Percentiles rank a stretch among this genome's conserved stretches.
Evolutionary conservation across 2,113 vertebrate genomes (phyloP).

Genomic region (Oryzias javanicus): DNA sequence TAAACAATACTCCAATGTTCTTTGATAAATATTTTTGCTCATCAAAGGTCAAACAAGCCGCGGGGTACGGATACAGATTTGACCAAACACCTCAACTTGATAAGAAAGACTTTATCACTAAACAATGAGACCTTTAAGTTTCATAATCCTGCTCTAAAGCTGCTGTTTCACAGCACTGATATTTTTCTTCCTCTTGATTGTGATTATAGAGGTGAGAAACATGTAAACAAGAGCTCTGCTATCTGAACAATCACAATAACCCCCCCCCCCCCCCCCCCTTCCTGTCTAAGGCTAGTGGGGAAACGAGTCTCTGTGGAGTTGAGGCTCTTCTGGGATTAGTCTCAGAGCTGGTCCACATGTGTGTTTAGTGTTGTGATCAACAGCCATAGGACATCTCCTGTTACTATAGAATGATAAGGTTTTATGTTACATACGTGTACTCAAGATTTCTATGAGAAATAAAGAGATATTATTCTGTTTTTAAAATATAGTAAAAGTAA

Average conservation of each 20-base stretch:
- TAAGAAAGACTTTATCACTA: neutral
- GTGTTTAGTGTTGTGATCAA: slow-evolving; percentile 24
- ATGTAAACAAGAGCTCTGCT: slow-evolving; percentile 60
- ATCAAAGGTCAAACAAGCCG: too few species aligned
- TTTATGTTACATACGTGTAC: too few species aligned
- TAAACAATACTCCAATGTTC: too few species aligned
- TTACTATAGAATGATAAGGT: neutral
- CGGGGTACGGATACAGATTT: too few species aligned
- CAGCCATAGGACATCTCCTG: slow-evolving; percentile 15
- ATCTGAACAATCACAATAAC: slow-evolving; percentile 65
- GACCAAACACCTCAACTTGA: neutral
- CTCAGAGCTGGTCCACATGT: slow-evolving; percentile 24
- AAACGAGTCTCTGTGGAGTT: slow-evolving; percentile 64
- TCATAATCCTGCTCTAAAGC: slow-evolving; percentile 19
- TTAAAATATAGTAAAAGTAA: too few species aligned
- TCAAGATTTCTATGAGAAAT: too few species aligned
- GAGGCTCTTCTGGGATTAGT: slow-evolving; percentile 50
- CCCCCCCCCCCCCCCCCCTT: slow-evolving; percentile 62
- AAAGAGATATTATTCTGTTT: too few species aligned
- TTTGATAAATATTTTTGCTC: too few species aligned
- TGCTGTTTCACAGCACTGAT: slow-evolving; percentile 21
- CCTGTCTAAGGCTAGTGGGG: slow-evolving; percentile 68
- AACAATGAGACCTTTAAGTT: slow-evolving; percentile 17
- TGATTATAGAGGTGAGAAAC: slow-evolving; percentile 67
- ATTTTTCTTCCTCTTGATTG: slow-evolving; percentile 24